Evolutionary conservation across 2,797 vertebrate genomes (phyloP).

Genomic region (Chelidonichthys spinosus): DNA sequence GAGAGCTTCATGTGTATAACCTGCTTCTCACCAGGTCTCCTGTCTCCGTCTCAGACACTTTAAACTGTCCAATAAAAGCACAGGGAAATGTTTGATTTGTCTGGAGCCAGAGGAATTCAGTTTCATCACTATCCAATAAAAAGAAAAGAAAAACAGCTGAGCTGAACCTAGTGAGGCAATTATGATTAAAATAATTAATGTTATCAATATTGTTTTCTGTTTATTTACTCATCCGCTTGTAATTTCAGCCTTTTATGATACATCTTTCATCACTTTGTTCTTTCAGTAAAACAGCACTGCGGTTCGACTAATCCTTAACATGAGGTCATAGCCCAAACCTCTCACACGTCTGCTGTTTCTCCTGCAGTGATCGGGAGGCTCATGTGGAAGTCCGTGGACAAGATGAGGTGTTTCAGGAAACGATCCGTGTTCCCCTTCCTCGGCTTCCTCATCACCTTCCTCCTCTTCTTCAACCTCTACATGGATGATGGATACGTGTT

Average conservation of each 20-base stretch:
- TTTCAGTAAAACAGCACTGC: too few relatives aligned
- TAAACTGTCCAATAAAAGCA: too few relatives aligned
- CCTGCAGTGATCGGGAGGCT: conserved; percentile 80
- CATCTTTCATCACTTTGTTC: not conserved
- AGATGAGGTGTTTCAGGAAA: conserved; percentile 97
- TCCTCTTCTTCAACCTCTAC: conserved; percentile 94
- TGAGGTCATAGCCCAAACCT: not conserved
- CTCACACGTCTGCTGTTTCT: conserved; percentile 8
- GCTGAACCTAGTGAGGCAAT: not conserved
- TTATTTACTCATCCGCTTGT: not conserved
- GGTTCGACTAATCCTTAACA: too few relatives aligned
- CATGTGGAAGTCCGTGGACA: conserved; percentile 89
- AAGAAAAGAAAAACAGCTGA: too few relatives aligned
- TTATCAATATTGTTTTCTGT: not conserved
- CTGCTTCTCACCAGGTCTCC: too few relatives aligned
- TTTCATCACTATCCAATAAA: too few relatives aligned
- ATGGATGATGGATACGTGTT: conserved; percentile 94
- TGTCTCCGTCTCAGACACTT: too few relatives aligned
- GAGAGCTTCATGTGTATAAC: too few relatives aligned
- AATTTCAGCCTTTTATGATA: not conserved
- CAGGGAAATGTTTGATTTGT: too few relatives aligned
- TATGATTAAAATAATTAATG: not conserved
- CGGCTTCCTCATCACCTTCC: conserved; percentile 90
- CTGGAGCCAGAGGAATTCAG: too few relatives aligned
- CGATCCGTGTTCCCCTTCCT: conserved; percentile 92